Conservation (phyloP, 2,888 invertebrate genomes). For the Rotaria magnacalcarata region DNA sequence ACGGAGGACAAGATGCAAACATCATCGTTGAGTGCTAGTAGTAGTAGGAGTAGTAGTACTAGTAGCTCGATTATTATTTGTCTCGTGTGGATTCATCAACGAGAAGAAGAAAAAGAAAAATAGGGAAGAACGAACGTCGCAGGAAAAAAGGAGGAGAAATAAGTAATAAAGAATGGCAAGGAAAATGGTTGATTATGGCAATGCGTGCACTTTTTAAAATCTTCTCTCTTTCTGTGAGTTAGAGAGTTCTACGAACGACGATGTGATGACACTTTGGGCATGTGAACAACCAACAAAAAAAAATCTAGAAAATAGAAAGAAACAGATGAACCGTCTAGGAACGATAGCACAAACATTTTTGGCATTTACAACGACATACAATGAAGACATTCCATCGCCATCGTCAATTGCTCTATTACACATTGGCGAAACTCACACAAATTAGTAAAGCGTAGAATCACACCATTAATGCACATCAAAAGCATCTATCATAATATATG, state of each 20-base stretch:
- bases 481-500: background rate
- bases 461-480: background rate
- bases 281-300: background rate
- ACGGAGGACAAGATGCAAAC: background rate
- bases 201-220: background rate
- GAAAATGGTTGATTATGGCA: background rate
- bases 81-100: background rate
- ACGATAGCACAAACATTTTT: background rate
- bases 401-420: background rate
- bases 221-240: background rate
- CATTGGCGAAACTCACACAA: background rate
- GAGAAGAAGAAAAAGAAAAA: background rate
- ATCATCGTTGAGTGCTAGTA: background rate
- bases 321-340: background rate
- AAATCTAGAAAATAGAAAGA: background rate
- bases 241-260: background rate
- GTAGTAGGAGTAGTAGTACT: too few relatives aligned
- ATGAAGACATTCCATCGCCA: background rate
- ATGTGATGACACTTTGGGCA: background rate
- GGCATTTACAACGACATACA: background rate
- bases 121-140: background rate
- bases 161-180: background rate
- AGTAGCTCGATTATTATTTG: conserved; percentile 3
- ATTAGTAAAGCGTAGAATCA: background rate
- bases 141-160: background rate